Evolutionary conservation across 2,888 invertebrate genomes (phyloP), one percentile per base, ranked within the genome.

Genomic region (Drosophila falleni): DNA sequence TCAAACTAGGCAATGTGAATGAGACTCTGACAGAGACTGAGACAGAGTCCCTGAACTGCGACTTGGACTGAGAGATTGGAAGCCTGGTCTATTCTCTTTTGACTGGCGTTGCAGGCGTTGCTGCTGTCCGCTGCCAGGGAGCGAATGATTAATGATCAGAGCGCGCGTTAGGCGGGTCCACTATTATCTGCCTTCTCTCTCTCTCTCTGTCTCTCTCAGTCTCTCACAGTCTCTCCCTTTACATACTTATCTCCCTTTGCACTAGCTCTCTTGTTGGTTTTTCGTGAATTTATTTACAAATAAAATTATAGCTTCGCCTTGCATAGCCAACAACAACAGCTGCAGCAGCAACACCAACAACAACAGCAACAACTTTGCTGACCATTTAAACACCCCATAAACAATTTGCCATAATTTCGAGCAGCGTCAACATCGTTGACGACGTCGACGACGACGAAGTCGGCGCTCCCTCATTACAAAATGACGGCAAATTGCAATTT

Each of bases 401-500:
- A 89, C 85, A 86, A 86, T 86, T 86, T 86, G 85, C 85, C 85
- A 86, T 87, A 87, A 85, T 87, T 87, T 88, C 79, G 87, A 76
- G 77, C 77, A 74, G 82, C 87, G 85, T 80, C 74, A 80, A 80
- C 80, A 70, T 65, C 68, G 59, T 44, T 41, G 79, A 72, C 65
- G 67, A 53, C 39, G 47, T 46, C 51, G 63, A 23, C 23, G 23
- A 35, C 46, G 73, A 53, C 65, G 58, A 61, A 64, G 74, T 61
- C 75, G 82, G 87, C 88, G 84, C 84, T 84, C 86, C 82, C 87
- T 89, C 87, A 86, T 86, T 86, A 86, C 87, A 86, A 89, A 86
- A 86, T 86, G 89, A 89, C 89, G 86, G 86, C 86, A 86, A 86
- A 86, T 86, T 86, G 86, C 86, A 87, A 89, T 87, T 85, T 89